A percentile compares a stretch with the other conserved stretches of the same genome.
phyloP scores from a whole-genome alignment of 2,797 vertebrate species.

The Pangasius krempfi region DNA sequence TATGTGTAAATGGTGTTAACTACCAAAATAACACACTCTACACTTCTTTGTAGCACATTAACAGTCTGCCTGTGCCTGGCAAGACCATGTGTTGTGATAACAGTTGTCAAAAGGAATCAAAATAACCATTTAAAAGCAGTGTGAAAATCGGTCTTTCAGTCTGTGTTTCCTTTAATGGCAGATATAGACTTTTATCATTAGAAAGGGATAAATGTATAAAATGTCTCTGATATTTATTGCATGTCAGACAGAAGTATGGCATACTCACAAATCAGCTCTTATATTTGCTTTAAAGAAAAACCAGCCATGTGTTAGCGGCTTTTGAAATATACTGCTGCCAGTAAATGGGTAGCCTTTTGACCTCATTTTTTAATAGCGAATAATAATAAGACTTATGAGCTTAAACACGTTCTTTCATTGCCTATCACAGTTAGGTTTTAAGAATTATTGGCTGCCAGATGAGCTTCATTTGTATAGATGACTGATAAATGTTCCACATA shows the following conservation, averaged over 20 bases:
- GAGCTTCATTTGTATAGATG: slow-evolving; percentile 21
- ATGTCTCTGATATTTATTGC: not conserved
- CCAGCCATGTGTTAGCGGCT: slow-evolving; percentile 11
- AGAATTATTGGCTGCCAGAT: not conserved
- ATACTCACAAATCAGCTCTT: slow-evolving; percentile 5
- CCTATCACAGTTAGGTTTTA: slow-evolving; percentile 9
- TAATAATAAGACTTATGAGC: slow-evolving; percentile 11
- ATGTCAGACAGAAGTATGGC: slow-evolving; percentile 7
- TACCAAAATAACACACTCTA: not conserved
- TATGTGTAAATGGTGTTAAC: not conserved
- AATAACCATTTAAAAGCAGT: slow-evolving; percentile 6
- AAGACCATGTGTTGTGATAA: slow-evolving; percentile 3
- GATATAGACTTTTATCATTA: not conserved
- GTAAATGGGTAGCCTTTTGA: slow-evolving; percentile 31
- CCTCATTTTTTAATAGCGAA: slow-evolving; percentile 26
- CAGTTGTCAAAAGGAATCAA: not conserved
- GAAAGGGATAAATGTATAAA: not conserved
- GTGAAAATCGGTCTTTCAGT: not conserved
- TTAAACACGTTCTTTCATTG: not conserved
- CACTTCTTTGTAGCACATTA: slow-evolving; percentile 9
- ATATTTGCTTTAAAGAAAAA: slow-evolving; percentile 14
- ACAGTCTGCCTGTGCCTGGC: not conserved
- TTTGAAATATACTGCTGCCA: slow-evolving; percentile 20
- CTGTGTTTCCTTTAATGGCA: not conserved
- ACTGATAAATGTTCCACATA: slow-evolving; percentile 6